Evolutionary conservation across 2,113 vertebrate genomes (phyloP).

Genomic region (Tupaia tana): DNA sequence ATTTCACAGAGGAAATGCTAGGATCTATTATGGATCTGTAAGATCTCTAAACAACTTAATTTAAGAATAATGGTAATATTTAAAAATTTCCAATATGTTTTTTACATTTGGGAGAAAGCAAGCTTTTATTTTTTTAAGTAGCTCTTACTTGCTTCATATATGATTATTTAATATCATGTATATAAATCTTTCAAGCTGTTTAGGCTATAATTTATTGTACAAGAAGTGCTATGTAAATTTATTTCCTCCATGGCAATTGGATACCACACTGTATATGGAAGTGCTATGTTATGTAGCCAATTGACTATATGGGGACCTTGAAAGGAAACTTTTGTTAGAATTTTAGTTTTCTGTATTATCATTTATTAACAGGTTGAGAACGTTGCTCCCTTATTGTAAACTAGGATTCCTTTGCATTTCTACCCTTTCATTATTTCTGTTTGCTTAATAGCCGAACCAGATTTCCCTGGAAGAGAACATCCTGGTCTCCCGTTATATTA

Average conservation of each 20-base stretch:
- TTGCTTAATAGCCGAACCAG: conserved; percentile 92
- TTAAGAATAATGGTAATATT: conserved; percentile 23
- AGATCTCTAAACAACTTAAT: background rate
- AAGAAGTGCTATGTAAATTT: conserved; percentile 39
- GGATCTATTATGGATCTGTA: background rate
- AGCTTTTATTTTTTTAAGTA: conserved; percentile 53
- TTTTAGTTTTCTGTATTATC: conserved; percentile 50
- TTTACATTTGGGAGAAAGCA: conserved; percentile 44
- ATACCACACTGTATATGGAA: background rate
- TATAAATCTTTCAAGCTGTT: conserved; percentile 59
- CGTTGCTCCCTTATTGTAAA: background rate
- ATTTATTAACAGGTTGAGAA: conserved; percentile 53
- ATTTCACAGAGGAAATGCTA: background rate
- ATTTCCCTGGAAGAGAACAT: conserved; percentile 97
- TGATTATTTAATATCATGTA: conserved; percentile 39
- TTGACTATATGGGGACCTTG: background rate
- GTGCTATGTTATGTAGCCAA: background rate
- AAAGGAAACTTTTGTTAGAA: conserved; percentile 7
- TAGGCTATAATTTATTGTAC: conserved; percentile 46
- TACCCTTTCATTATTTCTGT: conserved; percentile 75
- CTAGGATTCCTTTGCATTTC: conserved; percentile 57
- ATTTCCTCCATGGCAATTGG: background rate
- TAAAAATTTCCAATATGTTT: conserved; percentile 44
- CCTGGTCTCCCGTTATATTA: conserved; percentile 96
- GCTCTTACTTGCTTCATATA: conserved; percentile 61